Evolutionary conservation across 2,113 vertebrate species (phyloP).

Genomic region (Ursus arctos): DNA sequence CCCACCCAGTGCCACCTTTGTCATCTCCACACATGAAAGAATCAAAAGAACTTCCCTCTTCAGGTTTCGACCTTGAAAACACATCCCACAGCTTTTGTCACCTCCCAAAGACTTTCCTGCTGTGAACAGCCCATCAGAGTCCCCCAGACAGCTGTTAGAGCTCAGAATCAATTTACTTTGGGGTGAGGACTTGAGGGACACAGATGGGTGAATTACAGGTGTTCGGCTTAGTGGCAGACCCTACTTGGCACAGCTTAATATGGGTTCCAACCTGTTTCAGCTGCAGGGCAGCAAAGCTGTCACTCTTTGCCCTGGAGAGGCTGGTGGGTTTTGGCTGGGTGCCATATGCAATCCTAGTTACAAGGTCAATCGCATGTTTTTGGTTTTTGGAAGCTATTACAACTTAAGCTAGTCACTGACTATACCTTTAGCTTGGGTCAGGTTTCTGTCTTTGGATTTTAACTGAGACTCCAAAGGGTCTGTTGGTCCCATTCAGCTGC

Average conservation of each 20-base stretch:
- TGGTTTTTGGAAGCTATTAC: conserved; percentile 66
- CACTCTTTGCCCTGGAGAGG: conserved; percentile 81
- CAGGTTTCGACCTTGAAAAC: conserved; percentile 80
- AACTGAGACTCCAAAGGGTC: conserved; percentile 22
- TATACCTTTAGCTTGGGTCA: conserved; percentile 38
- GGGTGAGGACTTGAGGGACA: conserved; percentile 82
- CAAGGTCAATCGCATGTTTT: conserved; percentile 80
- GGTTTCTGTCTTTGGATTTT: conserved; percentile 64
- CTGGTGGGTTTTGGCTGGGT: conserved; percentile 77
- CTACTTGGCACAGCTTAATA: conserved; percentile 81
- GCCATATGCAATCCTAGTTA: conserved; percentile 75
- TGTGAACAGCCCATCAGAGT: conserved; percentile 74
- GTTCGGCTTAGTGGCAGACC: conserved; percentile 83
- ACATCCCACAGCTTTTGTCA: conserved; percentile 61
- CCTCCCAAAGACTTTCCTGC: conserved; percentile 71
- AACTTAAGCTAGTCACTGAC: conserved; percentile 64
- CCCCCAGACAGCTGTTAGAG: conserved; percentile 83
- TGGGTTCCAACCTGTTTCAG: conserved; percentile 78
- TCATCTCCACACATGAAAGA: conserved; percentile 57
- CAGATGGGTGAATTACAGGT: conserved; percentile 86
- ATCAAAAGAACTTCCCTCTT: conserved; percentile 60
- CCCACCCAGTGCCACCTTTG: conserved; percentile 21
- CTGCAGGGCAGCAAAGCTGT: conserved; percentile 80
- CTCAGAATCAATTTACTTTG: conserved; percentile 83
- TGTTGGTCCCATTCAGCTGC: not conserved